Conservation (phyloP, 1,140 invertebrate species). For the Drosophila pallidifrons region DNA sequence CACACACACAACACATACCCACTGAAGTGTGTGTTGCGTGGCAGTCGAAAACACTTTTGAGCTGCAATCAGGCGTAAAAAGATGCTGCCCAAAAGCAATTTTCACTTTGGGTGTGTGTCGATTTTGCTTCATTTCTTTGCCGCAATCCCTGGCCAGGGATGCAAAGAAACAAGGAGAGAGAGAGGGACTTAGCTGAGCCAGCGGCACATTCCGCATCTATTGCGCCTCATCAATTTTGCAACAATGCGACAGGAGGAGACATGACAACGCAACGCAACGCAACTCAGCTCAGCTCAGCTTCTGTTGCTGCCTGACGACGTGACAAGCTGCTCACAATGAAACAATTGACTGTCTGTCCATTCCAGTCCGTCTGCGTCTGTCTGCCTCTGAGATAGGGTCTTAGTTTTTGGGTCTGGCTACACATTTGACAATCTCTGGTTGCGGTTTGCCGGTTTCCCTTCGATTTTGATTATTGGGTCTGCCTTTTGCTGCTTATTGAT, state of each 20-base stretch:
- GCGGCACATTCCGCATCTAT: constrained; percentile 46
- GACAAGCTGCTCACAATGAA: constrained; percentile 55
- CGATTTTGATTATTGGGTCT: constrained; percentile 32
- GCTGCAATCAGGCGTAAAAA: constrained; percentile 81
- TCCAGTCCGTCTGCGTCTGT: constrained; percentile 3
- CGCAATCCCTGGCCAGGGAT: constrained; percentile 22
- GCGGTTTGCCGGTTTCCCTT: constrained; percentile 41
- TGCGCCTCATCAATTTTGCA: constrained; percentile 80
- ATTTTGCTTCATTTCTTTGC: constrained; percentile 39
- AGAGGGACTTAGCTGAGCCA: constrained; percentile 8
- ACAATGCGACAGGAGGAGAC: constrained; percentile 72
- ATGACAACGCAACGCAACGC: constrained; percentile 37
- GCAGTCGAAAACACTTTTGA: constrained; percentile 53
- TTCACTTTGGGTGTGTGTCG: constrained; percentile 69
- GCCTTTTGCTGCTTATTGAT: constrained; percentile 77
- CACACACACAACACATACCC: neutral
- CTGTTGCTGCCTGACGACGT: constrained; percentile 27
- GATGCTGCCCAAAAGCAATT: constrained; percentile 75
- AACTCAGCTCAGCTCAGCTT: constrained; percentile 2
- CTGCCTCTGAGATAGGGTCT: constrained; percentile 21
- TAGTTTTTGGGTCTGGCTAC: neutral
- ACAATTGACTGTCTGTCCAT: constrained; percentile 45
- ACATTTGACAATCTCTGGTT: constrained; percentile 35
- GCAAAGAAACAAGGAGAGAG: constrained; percentile 1
- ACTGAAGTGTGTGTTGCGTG: constrained; percentile 10